A percentile compares a stretch with the other conserved stretches of the same genome.
phyloP scores from a whole-genome alignment of 2,888 invertebrate species.

The Ormyrus labotus region DNA sequence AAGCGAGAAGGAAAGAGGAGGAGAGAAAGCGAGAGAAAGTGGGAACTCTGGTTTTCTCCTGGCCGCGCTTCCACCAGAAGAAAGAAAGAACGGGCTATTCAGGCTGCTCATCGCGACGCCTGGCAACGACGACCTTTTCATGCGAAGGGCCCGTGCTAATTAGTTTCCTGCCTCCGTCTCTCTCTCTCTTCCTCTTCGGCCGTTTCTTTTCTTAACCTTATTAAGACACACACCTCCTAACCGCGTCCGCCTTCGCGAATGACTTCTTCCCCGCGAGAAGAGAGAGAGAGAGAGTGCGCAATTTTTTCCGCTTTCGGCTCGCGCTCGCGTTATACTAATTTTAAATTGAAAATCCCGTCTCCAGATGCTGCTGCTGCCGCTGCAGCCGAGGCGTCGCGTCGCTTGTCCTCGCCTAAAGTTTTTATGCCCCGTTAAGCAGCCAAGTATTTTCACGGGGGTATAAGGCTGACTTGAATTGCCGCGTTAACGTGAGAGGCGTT shows the following conservation, averaged over 20 bases:
- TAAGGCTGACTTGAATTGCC: no score
- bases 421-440: no score
- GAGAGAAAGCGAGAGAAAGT: background rate
- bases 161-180: conserved; percentile 40
- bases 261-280: background rate
- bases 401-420: background rate
- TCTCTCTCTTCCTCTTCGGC: background rate
- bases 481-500: no score
- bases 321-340: background rate
- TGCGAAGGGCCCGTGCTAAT: conserved; percentile 41
- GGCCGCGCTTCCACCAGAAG: background rate
- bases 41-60: background rate
- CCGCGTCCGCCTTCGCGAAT: background rate
- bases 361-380: no score
- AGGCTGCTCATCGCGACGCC: background rate
- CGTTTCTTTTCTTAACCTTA: conserved; percentile 14
- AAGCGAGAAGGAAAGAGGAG: background rate
- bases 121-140: conserved; percentile 35
- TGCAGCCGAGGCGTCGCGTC: background rate
- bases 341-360: background rate
- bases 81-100: conserved; percentile 9
- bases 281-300: background rate
- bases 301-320: background rate
- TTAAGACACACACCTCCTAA: conserved; percentile 1
- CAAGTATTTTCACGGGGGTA: no score